These are phyloP conservation scores for Takifugu bimaculatus DNA, from an alignment of 2,113 vertebrate genomes.

Conservation along the genomic window DNA sequence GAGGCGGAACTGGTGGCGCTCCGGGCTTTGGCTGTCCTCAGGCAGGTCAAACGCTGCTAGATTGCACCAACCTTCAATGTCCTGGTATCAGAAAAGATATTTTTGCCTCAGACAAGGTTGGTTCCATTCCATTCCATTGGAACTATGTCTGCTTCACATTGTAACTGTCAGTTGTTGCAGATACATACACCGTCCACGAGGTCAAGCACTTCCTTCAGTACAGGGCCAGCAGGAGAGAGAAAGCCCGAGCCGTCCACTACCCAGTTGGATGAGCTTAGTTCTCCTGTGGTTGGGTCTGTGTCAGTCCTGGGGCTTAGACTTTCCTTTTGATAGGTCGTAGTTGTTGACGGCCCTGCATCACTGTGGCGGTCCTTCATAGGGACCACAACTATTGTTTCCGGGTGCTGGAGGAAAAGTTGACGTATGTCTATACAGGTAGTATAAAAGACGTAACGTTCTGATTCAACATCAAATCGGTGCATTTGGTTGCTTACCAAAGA, in stretches of 20 bases:
- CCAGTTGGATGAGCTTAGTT: conserved; percentile 77
- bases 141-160: not conserved
- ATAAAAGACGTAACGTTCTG: too few relatives aligned
- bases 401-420: not conserved
- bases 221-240: conserved; percentile 79
- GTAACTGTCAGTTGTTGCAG: not conserved
- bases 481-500: too few relatives aligned
- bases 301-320: conserved; percentile 52
- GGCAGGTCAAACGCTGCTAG: conserved; percentile 89
- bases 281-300: conserved; percentile 35
- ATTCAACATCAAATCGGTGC: too few relatives aligned
- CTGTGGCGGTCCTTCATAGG: not conserved
- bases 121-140: too few relatives aligned
- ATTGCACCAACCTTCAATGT: conserved; percentile 91
- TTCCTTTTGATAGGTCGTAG: conserved; percentile 34
- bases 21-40: conserved; percentile 64
- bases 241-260: conserved; percentile 86
- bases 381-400: conserved; percentile 32
- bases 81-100: conserved; percentile 65
- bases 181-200: conserved; percentile 89
- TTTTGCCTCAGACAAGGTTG: not conserved
- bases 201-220: conserved; percentile 87
- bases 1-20: conserved; percentile 83
- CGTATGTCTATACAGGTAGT: not conserved
- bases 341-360: conserved; percentile 26